Conservation (phyloP, 2,888 invertebrate species). For the Leistus spinibarbis region DNA sequence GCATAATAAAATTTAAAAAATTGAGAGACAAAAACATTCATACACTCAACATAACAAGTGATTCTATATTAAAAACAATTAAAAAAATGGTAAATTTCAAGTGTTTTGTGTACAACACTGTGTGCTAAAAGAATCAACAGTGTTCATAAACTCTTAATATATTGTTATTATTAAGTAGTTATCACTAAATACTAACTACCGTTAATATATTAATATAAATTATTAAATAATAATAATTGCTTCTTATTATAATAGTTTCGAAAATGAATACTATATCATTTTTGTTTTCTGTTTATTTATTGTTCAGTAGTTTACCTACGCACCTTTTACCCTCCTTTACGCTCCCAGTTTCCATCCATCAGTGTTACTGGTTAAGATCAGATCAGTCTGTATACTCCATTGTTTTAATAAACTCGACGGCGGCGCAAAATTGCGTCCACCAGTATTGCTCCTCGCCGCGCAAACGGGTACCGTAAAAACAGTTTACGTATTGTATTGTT, state of each 20-base stretch:
- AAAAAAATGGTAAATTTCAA: slow-evolving; percentile 22
- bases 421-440: slow-evolving; percentile 98
- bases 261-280: background rate
- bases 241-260: background rate
- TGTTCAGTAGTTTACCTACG: slow-evolving; percentile 14
- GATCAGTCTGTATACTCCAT: slow-evolving; percentile 77
- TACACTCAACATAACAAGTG: slow-evolving; percentile 9
- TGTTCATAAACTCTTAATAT: background rate
- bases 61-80: slow-evolving; percentile 21
- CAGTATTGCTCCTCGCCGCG: slow-evolving; percentile 94
- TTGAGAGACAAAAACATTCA: background rate
- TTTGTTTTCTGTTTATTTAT: background rate
- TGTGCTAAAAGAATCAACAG: slow-evolving; percentile 31
- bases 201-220: slow-evolving; percentile 13
- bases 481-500: slow-evolving; percentile 94
- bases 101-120: slow-evolving; percentile 25
- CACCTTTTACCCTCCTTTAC: slow-evolving; percentile 22
- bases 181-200: slow-evolving; percentile 13
- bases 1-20: background rate
- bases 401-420: slow-evolving; percentile 97
- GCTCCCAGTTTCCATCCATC: slow-evolving; percentile 7
- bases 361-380: background rate
- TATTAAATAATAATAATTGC: background rate
- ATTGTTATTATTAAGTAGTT: background rate
- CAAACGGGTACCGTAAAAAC: slow-evolving; percentile 83